Evolutionary conservation across 2,113 vertebrate species (phyloP), one percentile per base, ranked within the genome.

Genomic region (Regulus satrapa): DNA sequence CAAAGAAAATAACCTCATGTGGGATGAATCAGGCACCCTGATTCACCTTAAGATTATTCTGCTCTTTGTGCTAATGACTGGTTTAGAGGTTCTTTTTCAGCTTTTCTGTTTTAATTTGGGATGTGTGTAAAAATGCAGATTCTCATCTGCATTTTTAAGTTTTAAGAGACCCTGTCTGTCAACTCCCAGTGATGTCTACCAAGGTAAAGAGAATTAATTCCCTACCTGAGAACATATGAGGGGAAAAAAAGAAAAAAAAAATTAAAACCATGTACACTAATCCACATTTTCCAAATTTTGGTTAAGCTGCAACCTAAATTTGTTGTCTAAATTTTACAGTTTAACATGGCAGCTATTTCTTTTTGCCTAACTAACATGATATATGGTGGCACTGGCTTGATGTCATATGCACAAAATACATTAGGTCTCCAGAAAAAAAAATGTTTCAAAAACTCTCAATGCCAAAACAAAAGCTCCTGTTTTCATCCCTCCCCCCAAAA

Each of bases 1-100:
- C 66, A 87, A 91, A 95, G 51, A 74, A 95, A 95, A 82, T 49
- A 40, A 96, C 97, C 97, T 96, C 94, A 49, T 67, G 66, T 16
- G 24, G 62, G 89, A 74, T 90, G 68, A 97, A 94, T 98, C 88
- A 96, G 79, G 78, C 77, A 96, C 95, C 80, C 67, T 97, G 74
- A 93, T 94, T 15, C 41, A 14, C 41, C 93, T 81, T 38, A 31
- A 52, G 52, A 72, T 74, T 80, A 41, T 49, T 56, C 55, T 56
- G 51, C 15, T 73, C 20, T 28, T 58, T 74, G 46, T 29, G 43
- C 56, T 72, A 85, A 79, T 10, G 55, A 69, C 81, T 72, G 62
- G 68, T 82, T 75, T 67, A 61, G 28, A 80, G 63, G 38, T 12
- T 82, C n/a, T 1, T 58, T 46, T 62, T 29, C 48, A 62, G 56